These are phyloP conservation scores for Centropus unirufus DNA, from an alignment of 2,113 vertebrate genomes.

Conservation along the genomic window DNA sequence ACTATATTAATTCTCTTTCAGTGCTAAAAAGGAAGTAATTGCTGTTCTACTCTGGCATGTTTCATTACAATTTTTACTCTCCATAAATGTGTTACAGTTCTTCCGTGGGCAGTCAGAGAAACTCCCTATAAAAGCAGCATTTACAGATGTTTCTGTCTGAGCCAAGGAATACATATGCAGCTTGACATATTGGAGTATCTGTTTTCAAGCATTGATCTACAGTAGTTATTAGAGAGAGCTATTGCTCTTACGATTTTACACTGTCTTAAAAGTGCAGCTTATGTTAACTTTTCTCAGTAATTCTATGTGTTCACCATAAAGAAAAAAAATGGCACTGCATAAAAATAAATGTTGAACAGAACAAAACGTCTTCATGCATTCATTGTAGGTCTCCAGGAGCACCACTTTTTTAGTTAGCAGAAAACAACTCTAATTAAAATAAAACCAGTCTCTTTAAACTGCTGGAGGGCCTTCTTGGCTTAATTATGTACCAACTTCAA, in stretches of 20 bases:
- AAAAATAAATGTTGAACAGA: conserved; percentile 47
- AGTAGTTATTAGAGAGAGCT: conserved; percentile 66
- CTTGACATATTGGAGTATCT: conserved; percentile 68
- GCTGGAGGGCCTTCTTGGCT: not conserved
- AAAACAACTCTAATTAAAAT: conserved; percentile 25
- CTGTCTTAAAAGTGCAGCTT: conserved; percentile 30
- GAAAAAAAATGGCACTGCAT: conserved; percentile 43
- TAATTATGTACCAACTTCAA: not conserved
- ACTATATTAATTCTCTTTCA: conserved; percentile 60
- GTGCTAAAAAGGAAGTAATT: conserved; percentile 53
- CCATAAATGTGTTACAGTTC: conserved; percentile 71
- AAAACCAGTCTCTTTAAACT: not conserved
- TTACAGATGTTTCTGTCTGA: conserved; percentile 65
- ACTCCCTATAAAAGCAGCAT: conserved; percentile 70
- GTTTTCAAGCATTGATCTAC: conserved; percentile 67
- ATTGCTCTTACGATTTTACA: conserved; percentile 60
- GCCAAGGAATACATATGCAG: conserved; percentile 73
- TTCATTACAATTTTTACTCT: conserved; percentile 59
- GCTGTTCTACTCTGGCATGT: conserved; percentile 51
- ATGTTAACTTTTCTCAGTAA: conserved; percentile 50
- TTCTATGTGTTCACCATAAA: conserved; percentile 25
- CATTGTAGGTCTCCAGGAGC: not conserved
- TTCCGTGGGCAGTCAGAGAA: conserved; percentile 60
- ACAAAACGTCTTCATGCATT: not conserved
- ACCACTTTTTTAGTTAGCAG: not conserved